These are phyloP conservation scores for Lasioglossum marginatum DNA, from an alignment of 2,888 invertebrate species.

Conservation along the genomic window DNA sequence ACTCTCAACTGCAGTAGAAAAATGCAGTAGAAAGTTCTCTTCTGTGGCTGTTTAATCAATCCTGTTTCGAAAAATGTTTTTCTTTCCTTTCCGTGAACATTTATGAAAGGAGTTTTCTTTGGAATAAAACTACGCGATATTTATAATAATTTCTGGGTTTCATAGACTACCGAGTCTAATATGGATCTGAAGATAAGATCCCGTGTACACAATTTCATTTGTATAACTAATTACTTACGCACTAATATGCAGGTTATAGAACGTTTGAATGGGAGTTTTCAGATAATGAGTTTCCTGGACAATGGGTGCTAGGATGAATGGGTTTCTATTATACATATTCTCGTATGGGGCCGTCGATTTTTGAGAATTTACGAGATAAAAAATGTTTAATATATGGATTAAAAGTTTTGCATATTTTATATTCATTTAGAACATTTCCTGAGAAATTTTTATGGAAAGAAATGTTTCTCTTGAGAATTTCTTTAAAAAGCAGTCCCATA, in stretches of 20 bases:
- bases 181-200: not conserved
- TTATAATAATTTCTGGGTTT: not conserved
- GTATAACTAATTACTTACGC: not conserved
- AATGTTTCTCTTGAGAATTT: not conserved
- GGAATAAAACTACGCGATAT: not conserved
- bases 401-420: not conserved
- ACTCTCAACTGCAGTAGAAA: not conserved
- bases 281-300: not conserved
- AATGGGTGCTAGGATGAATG: not conserved
- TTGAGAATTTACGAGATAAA: too few species aligned
- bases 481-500: not conserved
- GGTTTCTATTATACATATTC: not conserved
- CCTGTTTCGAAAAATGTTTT: not conserved
- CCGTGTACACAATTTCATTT: not conserved
- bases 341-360: not conserved
- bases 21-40: not conserved
- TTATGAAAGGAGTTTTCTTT: too few species aligned
- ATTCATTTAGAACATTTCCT: not conserved
- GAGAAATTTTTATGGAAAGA: not conserved
- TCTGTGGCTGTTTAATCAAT: not conserved
- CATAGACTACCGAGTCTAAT: not conserved
- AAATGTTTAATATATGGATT: not conserved
- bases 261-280: not conserved
- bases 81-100: too few species aligned
- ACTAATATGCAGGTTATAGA: not conserved